phyloP scores from a whole-genome alignment of 23 tunicate genomes.

The Halocynthia aurantium region DNA sequence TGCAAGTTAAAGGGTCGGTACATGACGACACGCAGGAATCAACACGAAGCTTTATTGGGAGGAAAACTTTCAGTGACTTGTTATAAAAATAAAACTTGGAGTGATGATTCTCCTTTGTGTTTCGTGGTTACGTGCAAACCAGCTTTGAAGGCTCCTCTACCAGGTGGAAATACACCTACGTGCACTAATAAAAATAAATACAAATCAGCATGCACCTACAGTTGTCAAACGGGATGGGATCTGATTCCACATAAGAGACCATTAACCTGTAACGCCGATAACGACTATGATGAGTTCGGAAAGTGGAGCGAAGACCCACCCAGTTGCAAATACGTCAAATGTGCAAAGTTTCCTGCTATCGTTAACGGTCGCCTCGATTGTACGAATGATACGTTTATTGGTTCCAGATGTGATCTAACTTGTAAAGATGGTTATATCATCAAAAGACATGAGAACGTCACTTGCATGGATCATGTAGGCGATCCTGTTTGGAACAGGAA shows the following conservation, averaged over 20 bases:
- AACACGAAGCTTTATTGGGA: background rate
- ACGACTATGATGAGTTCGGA: constrained; percentile 15
- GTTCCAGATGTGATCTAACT: constrained; percentile 7
- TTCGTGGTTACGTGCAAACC: constrained; percentile 7
- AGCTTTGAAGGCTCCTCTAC: background rate
- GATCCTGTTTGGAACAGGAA: constrained; percentile 7
- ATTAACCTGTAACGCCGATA: constrained; percentile 5
- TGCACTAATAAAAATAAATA: constrained; percentile 14
- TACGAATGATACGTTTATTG: constrained; percentile 16
- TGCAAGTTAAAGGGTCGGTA: constrained; percentile 12
- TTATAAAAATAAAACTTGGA: constrained; percentile 13
- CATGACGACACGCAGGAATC: constrained; percentile 5
- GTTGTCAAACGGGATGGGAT: constrained; percentile 1
- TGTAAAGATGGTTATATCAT: constrained; percentile 4
- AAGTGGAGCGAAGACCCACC: constrained; percentile 13
- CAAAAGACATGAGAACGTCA: constrained; percentile 7
- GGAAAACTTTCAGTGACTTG: background rate
- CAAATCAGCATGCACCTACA: constrained; percentile 10
- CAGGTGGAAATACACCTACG: background rate
- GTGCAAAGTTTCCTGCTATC: constrained; percentile 9
- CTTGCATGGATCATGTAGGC: background rate
- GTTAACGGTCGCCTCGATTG: constrained; percentile 1
- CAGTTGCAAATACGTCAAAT: constrained; percentile 1
- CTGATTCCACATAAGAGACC: constrained; percentile 6
- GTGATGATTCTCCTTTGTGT: constrained; percentile 1